Evolutionary conservation across 2,888 invertebrate genomes (phyloP), one percentile per base, ranked within the genome.

Genomic region (Meloe dianella): DNA sequence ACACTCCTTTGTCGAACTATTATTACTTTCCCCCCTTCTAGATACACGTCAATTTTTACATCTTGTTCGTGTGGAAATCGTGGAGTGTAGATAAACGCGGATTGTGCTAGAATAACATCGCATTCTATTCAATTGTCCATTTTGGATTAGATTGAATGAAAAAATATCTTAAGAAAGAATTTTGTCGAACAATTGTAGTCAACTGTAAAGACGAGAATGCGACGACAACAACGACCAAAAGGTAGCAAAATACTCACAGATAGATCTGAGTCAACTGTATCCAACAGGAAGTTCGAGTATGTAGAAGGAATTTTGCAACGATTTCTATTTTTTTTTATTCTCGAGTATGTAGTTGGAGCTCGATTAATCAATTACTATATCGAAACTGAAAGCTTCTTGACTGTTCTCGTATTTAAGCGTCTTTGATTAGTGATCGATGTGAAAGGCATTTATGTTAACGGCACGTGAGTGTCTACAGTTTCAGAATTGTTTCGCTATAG

Each of bases 81-180:
- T 47, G 47, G 20, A 20, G 47, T 17, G 20, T 4, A 20, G 17
- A 47, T 17, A 20, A 20, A 9, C 65, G 67, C 66, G 67, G 72
- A 70, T 66, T 61, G 61, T 63, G 69, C 35, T 24, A 47, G 17
- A 59, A 61, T 65, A 66, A 71, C 69, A 67, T 67, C 70, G 66
- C 62, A 35, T 47, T 51, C 71, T 71, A 73, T 73, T 73, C 71
- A 73, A 61, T 61, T 68, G 69, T 71, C 71, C 30, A 60, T 69
- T 63, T 61, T 2, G 29, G 47, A 47, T 47, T 47, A 20, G 47
- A 47, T 47, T 47, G 20, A 20, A 47, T 12, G 47, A 47, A 47
- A 47, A 47, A 47, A 47, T 47, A 20, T 47, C 20, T 47, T 47
- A 47, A 12, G 17, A n/a, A 6, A 41, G 41, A 41, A 41, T 47